Base-by-base conservation (phyloP, 1,140 invertebrate genomes). In the Lithobius niger region DNA sequence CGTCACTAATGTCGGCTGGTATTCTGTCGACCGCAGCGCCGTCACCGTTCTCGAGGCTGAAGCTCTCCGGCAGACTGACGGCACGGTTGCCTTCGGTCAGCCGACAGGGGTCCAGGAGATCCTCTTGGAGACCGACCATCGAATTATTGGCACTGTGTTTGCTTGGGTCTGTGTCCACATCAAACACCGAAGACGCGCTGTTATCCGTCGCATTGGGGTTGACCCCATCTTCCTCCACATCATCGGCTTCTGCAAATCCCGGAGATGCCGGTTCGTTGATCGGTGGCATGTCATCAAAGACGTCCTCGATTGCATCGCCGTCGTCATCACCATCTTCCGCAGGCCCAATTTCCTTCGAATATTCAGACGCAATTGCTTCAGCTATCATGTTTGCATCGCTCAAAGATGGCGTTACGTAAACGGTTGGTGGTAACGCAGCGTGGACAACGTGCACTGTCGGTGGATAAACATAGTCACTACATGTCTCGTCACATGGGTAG, bases 401-500 rank as follows among this genome's bases (percentile, higher is more conserved):
- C 10, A 26, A 3, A 27, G 24, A 6, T 26, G 48, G 48, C 13
- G 24, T 24, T 6, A 50, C 3, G 24, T 50, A n/a, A 26, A 15
- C 6, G 19, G 22, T 50, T 26, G 48, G 16, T 3, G 6, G 4
- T 24, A 10, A 3, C 4, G 48, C 16, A 6, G 13, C 27, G 3
- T 26, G 16, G 13, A 16, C 4, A 3, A 27, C 24, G 22, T 10
- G 10, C 6, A 21, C 4, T 19, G 6, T 47, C 15, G 6, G 6
- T 6, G 6, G 6, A 19, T 15, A 18, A 10, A 10, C 4, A 6
- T 19, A 16, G 3, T 21, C 27, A 26, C 6, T 26, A 26, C 4
- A 50, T 13, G 48, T 26, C 19, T 4, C 27, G 25, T 50, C 48
- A 19, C 24, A 50, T 13, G 51, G 31, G 25, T 55, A 55, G 6